Base-by-base conservation (phyloP, 2,113 vertebrate genomes). In the Notarius lentiginosus region DNA sequence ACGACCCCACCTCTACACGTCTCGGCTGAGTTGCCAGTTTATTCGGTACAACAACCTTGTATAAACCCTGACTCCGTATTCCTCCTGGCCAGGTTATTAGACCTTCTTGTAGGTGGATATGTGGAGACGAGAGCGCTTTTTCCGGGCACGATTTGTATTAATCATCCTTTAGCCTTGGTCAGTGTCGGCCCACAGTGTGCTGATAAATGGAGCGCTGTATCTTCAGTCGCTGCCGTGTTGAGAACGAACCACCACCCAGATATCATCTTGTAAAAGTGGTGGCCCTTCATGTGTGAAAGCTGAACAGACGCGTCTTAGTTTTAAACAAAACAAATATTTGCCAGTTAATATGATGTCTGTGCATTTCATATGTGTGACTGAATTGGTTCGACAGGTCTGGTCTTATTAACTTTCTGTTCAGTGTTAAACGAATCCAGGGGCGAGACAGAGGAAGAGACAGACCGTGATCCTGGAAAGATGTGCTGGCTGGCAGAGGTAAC, bases 401-500 rank as follows among this genome's bases (percentile, higher is more conserved):
- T 22, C 47, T 70, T 41, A 72, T 84, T 84, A 82, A 83, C 68
- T 17, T 63, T 41, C 70, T 76, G 79, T n/a, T 76, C 24, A 5
- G 70, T 9, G 18, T 27, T 17, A 34, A 82, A 66, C 58, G 34
- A 11, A 53, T 47, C 34, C 18, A 5, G 3, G 51, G 24, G 55
- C 7, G 41, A 87, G 61, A 41, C 41, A 20, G 17, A 24, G 85
- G 22, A 63, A 41, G 41, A 6, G 55, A n/a, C 2, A 20, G n/a
- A 1, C 47, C 5, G 24, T 60, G 49, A 82, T 72, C n/a, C 18
- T 53, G 58, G 80, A 73, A 76, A 75, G 73, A 79, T 66, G 72
- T 7, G 18, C 49, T 17, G 58, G 81, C 86, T 87, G 86, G 86
- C 60, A 75, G 73, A 55, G 81, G 81, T 75, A 75, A 73, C 65